Evolutionary conservation across 2,888 invertebrate species (phyloP), one percentile per base, ranked within the genome.

Genomic region (Parnassius apollo): DNA sequence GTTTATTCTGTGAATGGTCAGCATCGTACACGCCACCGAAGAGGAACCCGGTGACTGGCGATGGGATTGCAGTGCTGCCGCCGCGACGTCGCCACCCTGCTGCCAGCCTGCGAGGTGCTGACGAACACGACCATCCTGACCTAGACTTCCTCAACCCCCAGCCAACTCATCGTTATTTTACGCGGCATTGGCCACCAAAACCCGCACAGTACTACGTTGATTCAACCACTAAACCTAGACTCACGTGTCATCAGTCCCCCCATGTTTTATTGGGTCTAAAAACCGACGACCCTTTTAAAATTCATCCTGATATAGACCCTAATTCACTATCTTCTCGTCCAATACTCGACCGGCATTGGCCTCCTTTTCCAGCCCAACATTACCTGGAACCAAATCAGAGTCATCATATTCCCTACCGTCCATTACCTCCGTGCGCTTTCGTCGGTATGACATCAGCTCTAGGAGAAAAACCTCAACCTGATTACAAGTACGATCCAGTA

Each of bases 11-110:
- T 86, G 75, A 86, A 86, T 88, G 88, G 82, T 88, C 86, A 91
- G 91, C 83, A 72, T 82, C 82, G 73, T 90, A 85, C 85, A 76
- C 79, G 75, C 91, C 88, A 81, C 89, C 93, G 91, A 90, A 91
- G 87, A 93, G 93, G 90, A 93, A 93, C 79, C 93, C 93, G 74
- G 93, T 94, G 87, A 94, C 94, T 75, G 94, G 94, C 78, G 93
- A 93, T 80, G 94, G 93, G 77, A 90, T 93, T 81, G 79, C 81
- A 77, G 80, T 93, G 84, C 90, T 88, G 83, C 91, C 91, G 76
- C 84, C 75, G 81, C 88, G 92, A 66, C 88, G 92, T 73, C 85
- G 88, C 80, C 88, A 88, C 80, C 87, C 92, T 66, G 87, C 82
- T 72, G 85, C 85, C 85, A 77, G 83, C 82, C 85, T 81, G 82